Percentiles rank a stretch among this genome's conserved stretches.
Evolutionary conservation across 1,140 invertebrate species (phyloP).

Genomic region (Coelopa frigida): DNA sequence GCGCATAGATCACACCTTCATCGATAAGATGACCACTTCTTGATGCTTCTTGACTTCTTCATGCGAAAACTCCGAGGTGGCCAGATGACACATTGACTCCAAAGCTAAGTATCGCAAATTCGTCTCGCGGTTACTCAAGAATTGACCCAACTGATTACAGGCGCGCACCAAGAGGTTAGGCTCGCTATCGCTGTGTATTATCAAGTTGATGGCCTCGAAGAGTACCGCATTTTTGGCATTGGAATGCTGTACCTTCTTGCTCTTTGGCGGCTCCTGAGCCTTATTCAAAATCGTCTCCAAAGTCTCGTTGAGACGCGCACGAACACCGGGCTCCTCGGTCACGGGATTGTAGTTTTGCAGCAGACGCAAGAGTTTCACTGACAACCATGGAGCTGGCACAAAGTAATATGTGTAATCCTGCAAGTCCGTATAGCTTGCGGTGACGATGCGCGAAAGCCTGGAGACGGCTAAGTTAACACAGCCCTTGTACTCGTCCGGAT

Average conservation of each 20-base stretch:
- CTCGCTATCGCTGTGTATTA: constrained; percentile 99
- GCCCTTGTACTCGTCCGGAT: constrained; percentile 98
- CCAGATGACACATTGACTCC: constrained; percentile 98
- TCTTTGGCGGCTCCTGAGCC: constrained; percentile 98
- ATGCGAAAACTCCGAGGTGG: constrained; percentile 98
- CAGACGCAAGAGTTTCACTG: constrained; percentile 92
- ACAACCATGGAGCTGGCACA: constrained; percentile 99
- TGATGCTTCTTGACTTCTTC: constrained; percentile 99
- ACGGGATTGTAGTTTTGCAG: constrained; percentile 97
- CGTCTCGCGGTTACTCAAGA: constrained; percentile 96
- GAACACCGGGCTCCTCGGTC: constrained; percentile 89
- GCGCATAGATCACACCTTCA: constrained; percentile 64
- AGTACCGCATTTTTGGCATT: constrained; percentile 99
- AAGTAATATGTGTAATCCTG: constrained; percentile 99
- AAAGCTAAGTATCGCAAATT: constrained; percentile 96
- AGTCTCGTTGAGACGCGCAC: constrained; percentile 93
- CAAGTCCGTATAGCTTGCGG: constrained; percentile 94
- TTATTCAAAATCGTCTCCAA: constrained; percentile 99
- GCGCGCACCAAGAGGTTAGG: constrained; percentile 94
- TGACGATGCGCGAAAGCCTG: constrained; percentile 92
- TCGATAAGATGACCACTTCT: constrained; percentile 97
- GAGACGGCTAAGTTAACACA: constrained; percentile 97
- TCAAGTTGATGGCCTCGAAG: constrained; percentile 99
- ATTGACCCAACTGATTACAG: constrained; percentile 98
- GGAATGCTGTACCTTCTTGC: constrained; percentile 99